These are phyloP conservation scores for Drosophila peninsularis DNA, from an alignment of 2,888 invertebrate genomes.

Conservation along the genomic window DNA sequence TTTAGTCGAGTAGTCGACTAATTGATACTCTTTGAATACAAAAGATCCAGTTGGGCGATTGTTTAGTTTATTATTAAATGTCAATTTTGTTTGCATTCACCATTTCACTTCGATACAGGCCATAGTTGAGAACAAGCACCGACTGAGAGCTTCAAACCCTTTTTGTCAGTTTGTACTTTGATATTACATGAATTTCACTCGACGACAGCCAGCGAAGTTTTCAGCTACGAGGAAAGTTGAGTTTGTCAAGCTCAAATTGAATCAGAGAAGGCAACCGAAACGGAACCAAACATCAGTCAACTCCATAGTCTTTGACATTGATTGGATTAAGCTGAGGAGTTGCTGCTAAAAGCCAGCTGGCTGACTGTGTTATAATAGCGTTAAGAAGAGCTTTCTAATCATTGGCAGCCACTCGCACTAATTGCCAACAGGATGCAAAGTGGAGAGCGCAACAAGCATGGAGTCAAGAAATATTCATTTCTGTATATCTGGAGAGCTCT, in stretches of 20 bases:
- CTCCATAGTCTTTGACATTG: slow-evolving; percentile 57
- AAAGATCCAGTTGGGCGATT: too few relatives aligned
- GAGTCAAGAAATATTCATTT: background rate
- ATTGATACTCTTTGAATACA: background rate
- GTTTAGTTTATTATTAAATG: too few relatives aligned
- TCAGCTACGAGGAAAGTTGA: too few relatives aligned
- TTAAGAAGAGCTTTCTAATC: slow-evolving; percentile 52
- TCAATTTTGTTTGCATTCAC: too few relatives aligned
- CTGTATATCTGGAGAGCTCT: slow-evolving; percentile 1
- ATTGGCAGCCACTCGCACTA: slow-evolving; percentile 53
- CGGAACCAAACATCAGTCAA: slow-evolving; percentile 8
- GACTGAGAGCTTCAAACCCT: slow-evolving; percentile 1
- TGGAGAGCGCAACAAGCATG: slow-evolving; percentile 14
- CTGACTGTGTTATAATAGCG: slow-evolving; percentile 15
- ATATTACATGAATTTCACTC: slow-evolving; percentile 6
- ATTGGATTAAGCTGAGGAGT: slow-evolving; percentile 55
- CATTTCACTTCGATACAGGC: background rate
- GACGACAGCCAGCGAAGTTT: slow-evolving; percentile 43
- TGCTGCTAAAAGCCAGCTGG: slow-evolving; percentile 8
- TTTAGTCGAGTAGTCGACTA: background rate
- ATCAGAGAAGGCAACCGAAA: slow-evolving; percentile 39
- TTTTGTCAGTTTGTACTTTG: slow-evolving; percentile 24
- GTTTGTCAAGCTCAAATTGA: slow-evolving; percentile 58
- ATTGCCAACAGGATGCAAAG: slow-evolving; percentile 50
- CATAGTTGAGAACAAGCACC: background rate